Evolutionary conservation across 64 coral and sea anemone species (phyloP).

Genomic region (Dendrophyllia cribrosa): DNA sequence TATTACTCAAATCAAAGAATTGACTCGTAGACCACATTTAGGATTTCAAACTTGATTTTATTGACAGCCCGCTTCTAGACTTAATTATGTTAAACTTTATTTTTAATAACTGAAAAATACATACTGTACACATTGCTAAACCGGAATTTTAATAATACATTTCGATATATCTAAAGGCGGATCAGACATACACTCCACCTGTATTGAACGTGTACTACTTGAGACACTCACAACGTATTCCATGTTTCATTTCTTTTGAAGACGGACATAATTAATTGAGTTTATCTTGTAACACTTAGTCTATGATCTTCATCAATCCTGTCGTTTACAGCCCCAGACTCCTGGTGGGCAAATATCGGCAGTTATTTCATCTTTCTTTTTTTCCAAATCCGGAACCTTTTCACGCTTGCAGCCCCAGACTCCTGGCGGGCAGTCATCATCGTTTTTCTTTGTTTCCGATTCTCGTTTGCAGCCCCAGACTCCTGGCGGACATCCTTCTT

Average conservation of each 20-base stretch:
- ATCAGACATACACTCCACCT: not conserved
- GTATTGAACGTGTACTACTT: not conserved
- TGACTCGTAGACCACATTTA: too few species aligned
- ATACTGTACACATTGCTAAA: conserved; percentile 12
- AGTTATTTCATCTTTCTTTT: conserved; percentile 6
- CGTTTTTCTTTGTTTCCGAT: not conserved
- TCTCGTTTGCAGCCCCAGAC: conserved; percentile 53
- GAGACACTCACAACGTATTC: not conserved
- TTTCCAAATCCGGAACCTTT: not conserved
- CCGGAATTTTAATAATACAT: not conserved
- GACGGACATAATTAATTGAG: conserved; percentile 13
- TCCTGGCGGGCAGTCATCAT: conserved; percentile 14
- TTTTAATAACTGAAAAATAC: conserved; percentile 57
- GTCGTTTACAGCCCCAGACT: conserved; percentile 75
- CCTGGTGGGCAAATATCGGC: conserved; percentile 45
- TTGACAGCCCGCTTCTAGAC: conserved; percentile 3
- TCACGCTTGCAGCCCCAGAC: conserved; percentile 59
- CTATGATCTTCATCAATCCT: conserved; percentile 16
- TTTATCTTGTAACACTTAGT: conserved; percentile 3
- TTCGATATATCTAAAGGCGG: not conserved
- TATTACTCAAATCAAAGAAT: not conserved
- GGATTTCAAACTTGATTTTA: conserved; percentile 7
- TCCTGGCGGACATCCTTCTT: conserved; percentile 42
- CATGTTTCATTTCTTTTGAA: not conserved
- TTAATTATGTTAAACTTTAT: conserved; percentile 1